phyloP scores from a whole-genome alignment of 2,113 vertebrate genomes.

The Fregata magnificens region DNA sequence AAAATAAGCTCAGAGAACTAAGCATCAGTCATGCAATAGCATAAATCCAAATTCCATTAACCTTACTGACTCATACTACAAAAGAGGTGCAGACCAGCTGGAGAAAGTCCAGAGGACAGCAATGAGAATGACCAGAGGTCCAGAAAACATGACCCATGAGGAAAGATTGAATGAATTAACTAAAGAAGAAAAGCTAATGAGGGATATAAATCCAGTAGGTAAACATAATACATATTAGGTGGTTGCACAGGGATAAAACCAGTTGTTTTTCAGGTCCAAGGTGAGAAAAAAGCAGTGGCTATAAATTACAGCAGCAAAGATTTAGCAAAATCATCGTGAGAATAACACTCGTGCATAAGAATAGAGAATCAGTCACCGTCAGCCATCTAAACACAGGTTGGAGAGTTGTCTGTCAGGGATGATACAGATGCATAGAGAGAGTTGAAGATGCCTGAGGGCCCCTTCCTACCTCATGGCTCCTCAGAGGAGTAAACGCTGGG shows the following conservation, averaged over 20 bases:
- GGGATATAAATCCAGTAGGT: not conserved
- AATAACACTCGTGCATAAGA: not conserved
- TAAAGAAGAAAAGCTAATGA: not conserved
- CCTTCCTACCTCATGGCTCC: not conserved
- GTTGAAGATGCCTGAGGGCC: not conserved
- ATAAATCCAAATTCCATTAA: slow-evolving; percentile 29
- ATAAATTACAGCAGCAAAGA: not conserved
- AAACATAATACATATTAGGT: not conserved
- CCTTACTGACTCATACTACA: not conserved
- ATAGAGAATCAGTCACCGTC: not conserved
- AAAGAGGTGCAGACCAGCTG: not conserved
- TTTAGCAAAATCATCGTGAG: not conserved
- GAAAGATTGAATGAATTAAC: not conserved
- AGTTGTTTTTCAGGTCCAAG: not conserved
- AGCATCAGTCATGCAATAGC: not conserved
- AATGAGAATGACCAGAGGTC: not conserved
- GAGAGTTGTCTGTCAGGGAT: not conserved
- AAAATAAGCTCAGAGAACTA: not conserved
- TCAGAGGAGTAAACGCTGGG: not conserved
- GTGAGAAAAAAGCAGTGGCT: not conserved
- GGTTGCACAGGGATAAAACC: not conserved
- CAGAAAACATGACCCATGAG: not conserved
- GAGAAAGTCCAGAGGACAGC: not conserved
- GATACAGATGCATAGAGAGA: not conserved
- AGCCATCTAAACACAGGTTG: not conserved